phyloP scores from a whole-genome alignment of 2,113 vertebrate species.

The Heterotis niloticus region DNA sequence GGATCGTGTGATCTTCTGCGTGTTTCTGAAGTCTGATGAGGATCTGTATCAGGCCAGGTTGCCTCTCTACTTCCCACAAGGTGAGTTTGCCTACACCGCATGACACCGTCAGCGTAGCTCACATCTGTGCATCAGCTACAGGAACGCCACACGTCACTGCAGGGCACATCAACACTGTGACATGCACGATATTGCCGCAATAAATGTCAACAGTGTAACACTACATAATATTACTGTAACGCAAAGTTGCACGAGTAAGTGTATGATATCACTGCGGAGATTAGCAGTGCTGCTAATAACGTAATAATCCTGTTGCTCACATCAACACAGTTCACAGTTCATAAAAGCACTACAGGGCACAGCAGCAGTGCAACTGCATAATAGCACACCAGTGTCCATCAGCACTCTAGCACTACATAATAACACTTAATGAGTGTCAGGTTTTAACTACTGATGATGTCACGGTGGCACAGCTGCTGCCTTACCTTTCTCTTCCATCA shows the following conservation, averaged over 20 bases:
- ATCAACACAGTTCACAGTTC: not conserved
- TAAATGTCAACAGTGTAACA: not conserved
- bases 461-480: not conserved
- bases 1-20: slow-evolving; percentile 71
- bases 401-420: not conserved
- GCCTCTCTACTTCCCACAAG: slow-evolving; percentile 64
- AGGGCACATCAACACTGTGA: not conserved
- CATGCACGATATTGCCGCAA: not conserved
- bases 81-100: slow-evolving; percentile 46
- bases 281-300: too few relatives aligned
- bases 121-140: not conserved
- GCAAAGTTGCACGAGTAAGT: too few relatives aligned
- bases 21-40: slow-evolving; percentile 65
- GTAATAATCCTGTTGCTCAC: not conserved
- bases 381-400: not conserved
- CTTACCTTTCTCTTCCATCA: too few relatives aligned
- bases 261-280: too few relatives aligned
- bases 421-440: not conserved
- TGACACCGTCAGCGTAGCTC: not conserved
- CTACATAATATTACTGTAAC: not conserved
- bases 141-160: not conserved
- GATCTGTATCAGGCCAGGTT: slow-evolving; percentile 62
- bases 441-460: not conserved
- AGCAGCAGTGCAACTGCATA: not conserved
- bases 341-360: not conserved